These are phyloP conservation scores for Heteronetta atricapilla DNA, from an alignment of 2,113 vertebrate species.

Conservation along the genomic window DNA sequence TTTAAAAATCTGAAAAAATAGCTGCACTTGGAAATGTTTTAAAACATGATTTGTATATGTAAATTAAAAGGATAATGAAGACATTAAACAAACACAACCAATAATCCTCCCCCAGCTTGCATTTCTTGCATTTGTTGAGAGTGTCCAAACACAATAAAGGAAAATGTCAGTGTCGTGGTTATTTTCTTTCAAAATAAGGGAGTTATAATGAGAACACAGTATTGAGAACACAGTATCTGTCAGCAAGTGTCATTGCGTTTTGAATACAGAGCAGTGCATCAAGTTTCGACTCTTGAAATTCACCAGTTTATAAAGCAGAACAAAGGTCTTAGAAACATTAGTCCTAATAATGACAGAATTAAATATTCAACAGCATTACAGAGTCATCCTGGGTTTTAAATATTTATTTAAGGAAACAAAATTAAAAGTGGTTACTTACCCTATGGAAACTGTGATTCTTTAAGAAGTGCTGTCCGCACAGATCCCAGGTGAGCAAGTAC, in stretches of 20 bases:
- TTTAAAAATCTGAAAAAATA: not conserved
- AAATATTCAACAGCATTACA: not conserved
- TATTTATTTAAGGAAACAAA: constrained; percentile 35
- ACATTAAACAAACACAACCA: not conserved
- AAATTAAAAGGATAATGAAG: not conserved
- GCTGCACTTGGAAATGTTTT: not conserved
- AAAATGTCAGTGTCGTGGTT: not conserved
- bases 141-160: not conserved
- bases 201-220: not conserved
- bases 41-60: not conserved
- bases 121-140: not conserved
- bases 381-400: not conserved
- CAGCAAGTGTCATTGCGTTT: not conserved
- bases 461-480: constrained; percentile 44
- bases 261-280: not conserved
- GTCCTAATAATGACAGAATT: not conserved
- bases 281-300: not conserved
- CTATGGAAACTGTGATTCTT: not conserved
- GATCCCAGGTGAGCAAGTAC: constrained; percentile 39
- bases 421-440: constrained; percentile 47
- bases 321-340: not conserved
- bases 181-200: not conserved
- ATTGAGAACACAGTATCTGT: not conserved
- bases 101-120: not conserved
- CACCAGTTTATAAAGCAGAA: not conserved